phyloP scores from a whole-genome alignment of 2,113 vertebrate genomes.

The Jacana jacana region DNA sequence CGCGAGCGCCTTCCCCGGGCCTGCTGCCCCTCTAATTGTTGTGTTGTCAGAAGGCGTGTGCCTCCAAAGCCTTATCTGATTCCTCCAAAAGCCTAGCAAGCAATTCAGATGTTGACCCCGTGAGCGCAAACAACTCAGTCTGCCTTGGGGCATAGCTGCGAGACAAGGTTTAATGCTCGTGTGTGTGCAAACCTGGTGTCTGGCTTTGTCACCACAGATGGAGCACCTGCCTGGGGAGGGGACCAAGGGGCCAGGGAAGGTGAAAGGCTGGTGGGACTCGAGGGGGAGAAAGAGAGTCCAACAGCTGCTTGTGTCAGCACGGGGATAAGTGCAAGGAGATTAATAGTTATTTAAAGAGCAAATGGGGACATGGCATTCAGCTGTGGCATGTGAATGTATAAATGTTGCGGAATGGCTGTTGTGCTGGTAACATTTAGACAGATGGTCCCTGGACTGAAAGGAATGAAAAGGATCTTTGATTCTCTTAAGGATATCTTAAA shows the following conservation, averaged over 20 bases:
- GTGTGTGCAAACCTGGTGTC: background rate
- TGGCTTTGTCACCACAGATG: conserved; percentile 41
- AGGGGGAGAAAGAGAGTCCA: conserved; percentile 25
- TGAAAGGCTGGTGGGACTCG: background rate
- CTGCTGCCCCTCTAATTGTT: conserved; percentile 80
- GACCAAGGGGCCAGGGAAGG: background rate
- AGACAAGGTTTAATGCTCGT: conserved; percentile 23
- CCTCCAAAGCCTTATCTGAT: conserved; percentile 73
- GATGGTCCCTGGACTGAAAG: conserved; percentile 70
- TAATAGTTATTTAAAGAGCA: conserved; percentile 87
- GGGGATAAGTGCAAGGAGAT: conserved; percentile 86
- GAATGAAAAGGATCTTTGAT: conserved; percentile 58
- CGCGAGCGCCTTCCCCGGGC: conserved; percentile 58
- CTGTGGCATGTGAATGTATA: conserved; percentile 84
- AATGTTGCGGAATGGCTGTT: conserved; percentile 80
- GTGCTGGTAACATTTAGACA: conserved; percentile 56
- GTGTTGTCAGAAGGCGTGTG: conserved; percentile 79
- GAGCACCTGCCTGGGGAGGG: conserved; percentile 73
- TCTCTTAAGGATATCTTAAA: conserved; percentile 23
- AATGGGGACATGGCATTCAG: conserved; percentile 78
- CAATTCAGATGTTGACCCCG: conserved; percentile 78
- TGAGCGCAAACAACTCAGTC: conserved; percentile 64
- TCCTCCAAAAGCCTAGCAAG: conserved; percentile 59
- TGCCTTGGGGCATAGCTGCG: conserved; percentile 43
- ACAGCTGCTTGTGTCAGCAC: conserved; percentile 86